These are phyloP conservation scores for Athripsodes cinereus DNA, from an alignment of 2,888 invertebrate species.

Conservation along the genomic window DNA sequence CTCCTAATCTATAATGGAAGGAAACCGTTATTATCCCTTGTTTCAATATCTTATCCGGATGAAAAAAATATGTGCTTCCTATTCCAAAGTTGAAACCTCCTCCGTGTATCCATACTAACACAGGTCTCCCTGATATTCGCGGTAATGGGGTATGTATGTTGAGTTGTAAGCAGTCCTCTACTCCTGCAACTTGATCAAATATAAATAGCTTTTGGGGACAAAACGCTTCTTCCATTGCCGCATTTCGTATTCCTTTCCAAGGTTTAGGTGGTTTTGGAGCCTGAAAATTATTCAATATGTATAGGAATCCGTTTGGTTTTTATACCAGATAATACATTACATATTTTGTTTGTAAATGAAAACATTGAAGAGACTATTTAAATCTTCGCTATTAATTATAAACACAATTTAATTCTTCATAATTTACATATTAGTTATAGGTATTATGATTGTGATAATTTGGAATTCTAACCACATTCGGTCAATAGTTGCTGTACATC, in stretches of 20 bases:
- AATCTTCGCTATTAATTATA: too few relatives aligned
- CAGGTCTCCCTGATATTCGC: constrained; percentile 37
- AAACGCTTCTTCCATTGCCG: constrained; percentile 54
- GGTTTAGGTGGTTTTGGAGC: constrained; percentile 51
- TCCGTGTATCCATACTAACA: constrained; percentile 46
- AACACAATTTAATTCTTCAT: not conserved
- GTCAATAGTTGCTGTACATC: too few relatives aligned
- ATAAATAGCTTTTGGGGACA: constrained; percentile 49
- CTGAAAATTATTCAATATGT: constrained; percentile 41
- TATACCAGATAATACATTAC: too few relatives aligned
- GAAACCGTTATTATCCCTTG: constrained; percentile 43
- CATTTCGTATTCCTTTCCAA: constrained; percentile 56
- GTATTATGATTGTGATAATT: too few relatives aligned
- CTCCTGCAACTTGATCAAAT: constrained; percentile 35
- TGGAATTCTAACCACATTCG: too few relatives aligned
- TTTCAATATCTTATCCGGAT: constrained; percentile 40
- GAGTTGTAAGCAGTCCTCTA: constrained; percentile 63
- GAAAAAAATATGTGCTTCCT: constrained; percentile 38
- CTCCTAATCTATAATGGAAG: constrained; percentile 39
- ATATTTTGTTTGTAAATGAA: too few relatives aligned
- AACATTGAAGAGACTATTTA: too few relatives aligned
- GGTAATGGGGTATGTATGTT: constrained; percentile 61
- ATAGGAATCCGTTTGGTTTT: too few relatives aligned
- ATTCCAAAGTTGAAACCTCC: constrained; percentile 42
- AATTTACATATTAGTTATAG: too few relatives aligned